Conservation (phyloP, 2,888 invertebrate genomes). For the Andrena camellia region DNA sequence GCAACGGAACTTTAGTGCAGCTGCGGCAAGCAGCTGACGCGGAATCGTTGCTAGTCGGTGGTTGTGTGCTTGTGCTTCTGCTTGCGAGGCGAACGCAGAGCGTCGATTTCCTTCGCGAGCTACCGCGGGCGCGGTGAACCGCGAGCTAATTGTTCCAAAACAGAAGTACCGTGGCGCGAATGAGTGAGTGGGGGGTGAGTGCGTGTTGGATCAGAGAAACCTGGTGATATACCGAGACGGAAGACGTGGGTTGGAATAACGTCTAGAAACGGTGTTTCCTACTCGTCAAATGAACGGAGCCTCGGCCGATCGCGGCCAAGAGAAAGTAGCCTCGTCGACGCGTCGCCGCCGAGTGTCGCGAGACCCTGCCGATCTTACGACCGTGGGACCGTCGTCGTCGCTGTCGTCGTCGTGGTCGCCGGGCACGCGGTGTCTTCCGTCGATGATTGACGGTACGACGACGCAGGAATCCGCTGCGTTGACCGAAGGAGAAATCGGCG, state of each 20-base stretch:
- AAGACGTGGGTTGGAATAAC: conserved; percentile 17
- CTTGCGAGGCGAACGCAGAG: not conserved
- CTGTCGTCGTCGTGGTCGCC: not conserved
- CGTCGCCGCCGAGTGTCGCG: conserved; percentile 32
- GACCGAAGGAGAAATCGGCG: no score
- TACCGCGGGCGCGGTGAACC: not conserved
- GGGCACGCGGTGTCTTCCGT: conserved; percentile 31
- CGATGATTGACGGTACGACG: conserved; percentile 8
- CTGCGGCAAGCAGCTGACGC: conserved; percentile 83
- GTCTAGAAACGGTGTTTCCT: conserved; percentile 28
- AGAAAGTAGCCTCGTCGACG: conserved; percentile 57
- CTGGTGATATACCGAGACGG: not conserved
- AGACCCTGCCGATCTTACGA: conserved; percentile 10
- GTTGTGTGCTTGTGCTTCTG: conserved; percentile 15
- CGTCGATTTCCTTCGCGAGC: not conserved
- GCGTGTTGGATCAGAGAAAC: not conserved
- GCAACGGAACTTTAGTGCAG: conserved; percentile 82
- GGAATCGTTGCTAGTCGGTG: conserved; percentile 67
- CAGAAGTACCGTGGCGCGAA: no score
- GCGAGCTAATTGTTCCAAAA: not conserved
- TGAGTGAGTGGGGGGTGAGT: no score
- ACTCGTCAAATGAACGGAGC: conserved; percentile 55
- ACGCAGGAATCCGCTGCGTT: no score
- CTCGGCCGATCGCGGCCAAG: conserved; percentile 45
- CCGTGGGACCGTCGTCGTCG: not conserved